Base-by-base conservation (phyloP, 2,113 vertebrate species). In the Syngnathoides biaculeatus region DNA sequence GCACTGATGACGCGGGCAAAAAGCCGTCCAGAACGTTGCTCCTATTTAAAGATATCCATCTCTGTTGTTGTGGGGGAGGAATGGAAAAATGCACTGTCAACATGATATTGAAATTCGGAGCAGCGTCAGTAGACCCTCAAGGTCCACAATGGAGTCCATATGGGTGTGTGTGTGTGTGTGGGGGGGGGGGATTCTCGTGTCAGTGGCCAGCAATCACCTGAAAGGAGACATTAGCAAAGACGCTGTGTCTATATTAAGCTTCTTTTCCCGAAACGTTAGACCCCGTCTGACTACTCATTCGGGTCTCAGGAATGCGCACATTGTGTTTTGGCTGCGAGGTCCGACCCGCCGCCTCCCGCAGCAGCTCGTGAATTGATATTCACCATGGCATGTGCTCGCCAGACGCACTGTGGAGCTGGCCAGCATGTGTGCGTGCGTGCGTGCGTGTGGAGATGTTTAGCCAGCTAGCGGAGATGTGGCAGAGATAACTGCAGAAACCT, bases 151-250 rank as follows among this genome's bases (percentile, higher is more conserved):
- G 63, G 39, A 67, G 71, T 67, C 45, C 20, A 27, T 72, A 75
- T 73, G 20, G 61, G 8, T 1, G 8, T 4, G 42, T 43, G 9
- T 2, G 5, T 6, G 9, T 1, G 9, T 6, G 42, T 2, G 10
- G 20, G 20, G 53, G 48, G 82, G 73, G 58, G 65, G 11, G 57
- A 6, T 35, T 87, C 64, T 86, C 79, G 84, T 77, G 86, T 83
- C 15, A 73, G 79, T 74, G 79, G 85, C 82, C 89, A 86, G 79
- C 12, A 67, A 69, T 79, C 87, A 88, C 86, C 85, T 89, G 86
- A 88, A 87, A 86, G 86, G 86, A 88, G 87, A 87, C 85, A 88
- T 89, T 84, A 85, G 74, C 71, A 40, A 79, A 71, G 22, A 61
- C 73, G 64, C 77, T 71, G 77, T 0, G 26, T 27, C 24, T 82